Percentiles rank a stretch among this genome's conserved stretches.
Evolutionary conservation across 1,140 invertebrate genomes (phyloP).

Genomic region (Musca vetustissima): DNA sequence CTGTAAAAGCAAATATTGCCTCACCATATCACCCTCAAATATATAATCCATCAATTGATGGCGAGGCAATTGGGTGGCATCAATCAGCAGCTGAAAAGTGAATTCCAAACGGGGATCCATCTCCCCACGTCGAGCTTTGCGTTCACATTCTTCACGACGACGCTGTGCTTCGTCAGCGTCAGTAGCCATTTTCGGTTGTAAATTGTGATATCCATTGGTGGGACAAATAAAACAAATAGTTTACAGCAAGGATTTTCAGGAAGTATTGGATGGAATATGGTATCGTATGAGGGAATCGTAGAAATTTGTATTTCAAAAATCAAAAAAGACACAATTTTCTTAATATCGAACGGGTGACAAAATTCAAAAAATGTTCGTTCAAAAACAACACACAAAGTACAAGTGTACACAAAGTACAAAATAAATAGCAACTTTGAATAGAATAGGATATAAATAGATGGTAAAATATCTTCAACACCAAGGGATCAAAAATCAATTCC

Average conservation of each 20-base stretch:
- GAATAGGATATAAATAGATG: no score
- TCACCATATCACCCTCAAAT: constrained; percentile 83
- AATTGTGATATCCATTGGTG: not conserved
- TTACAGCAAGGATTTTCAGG: no score
- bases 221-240: no score
- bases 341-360: not conserved
- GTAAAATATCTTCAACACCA: no score
- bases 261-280: no score
- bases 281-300: no score
- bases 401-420: not conserved
- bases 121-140: constrained; percentile 81
- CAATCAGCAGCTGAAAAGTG: constrained; percentile 81
- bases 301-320: constrained; percentile 11
- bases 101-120: constrained; percentile 88
- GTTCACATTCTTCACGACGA: constrained; percentile 85
- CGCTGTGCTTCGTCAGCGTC: constrained; percentile 63
- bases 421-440: not conserved
- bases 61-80: constrained; percentile 74
- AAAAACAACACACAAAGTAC: not conserved
- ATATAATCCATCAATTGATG: constrained; percentile 87
- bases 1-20: constrained; percentile 14
- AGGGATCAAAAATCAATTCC: no score
- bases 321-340: constrained; percentile 13
- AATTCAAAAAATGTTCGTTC: constrained; percentile 4
- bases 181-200: constrained; percentile 32